Percentiles rank a stretch among this genome's conserved stretches.
phyloP scores from a whole-genome alignment of 2,888 invertebrate genomes.

The Netelia inedita region DNA sequence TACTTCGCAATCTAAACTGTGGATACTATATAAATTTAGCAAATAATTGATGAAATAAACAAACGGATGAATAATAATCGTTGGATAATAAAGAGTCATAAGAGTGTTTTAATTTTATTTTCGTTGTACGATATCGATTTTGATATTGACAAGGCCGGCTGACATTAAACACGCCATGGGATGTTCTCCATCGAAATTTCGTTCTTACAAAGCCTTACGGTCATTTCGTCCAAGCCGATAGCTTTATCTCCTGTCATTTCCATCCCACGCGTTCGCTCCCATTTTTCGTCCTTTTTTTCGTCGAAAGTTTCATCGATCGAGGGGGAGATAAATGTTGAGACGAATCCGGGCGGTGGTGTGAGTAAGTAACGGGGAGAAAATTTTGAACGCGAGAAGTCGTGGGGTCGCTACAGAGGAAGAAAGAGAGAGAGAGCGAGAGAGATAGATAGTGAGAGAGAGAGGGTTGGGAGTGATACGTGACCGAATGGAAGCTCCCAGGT shows the following conservation, averaged over 20 bases:
- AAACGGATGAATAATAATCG: neutral
- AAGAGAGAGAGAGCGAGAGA: conserved; percentile 41
- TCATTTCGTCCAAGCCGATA: neutral
- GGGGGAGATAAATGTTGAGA: conserved; percentile 32
- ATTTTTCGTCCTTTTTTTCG: neutral
- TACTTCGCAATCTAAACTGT: too few relatives aligned
- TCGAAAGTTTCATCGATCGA: conserved; percentile 54
- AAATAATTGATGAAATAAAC: neutral
- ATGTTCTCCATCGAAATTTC: neutral
- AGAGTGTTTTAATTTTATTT: neutral
- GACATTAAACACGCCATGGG: neutral
- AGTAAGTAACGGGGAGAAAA: conserved; percentile 39
- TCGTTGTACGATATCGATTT: neutral
- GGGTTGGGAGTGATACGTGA: neutral
- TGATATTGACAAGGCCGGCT: neutral
- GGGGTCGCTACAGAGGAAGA: conserved; percentile 5
- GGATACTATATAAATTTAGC: neutral
- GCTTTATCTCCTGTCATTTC: conserved; percentile 2
- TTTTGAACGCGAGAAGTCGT: conserved; percentile 24
- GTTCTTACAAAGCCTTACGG: neutral
- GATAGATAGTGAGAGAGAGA: conserved; percentile 3
- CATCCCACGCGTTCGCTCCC: neutral
- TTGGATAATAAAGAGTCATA: neutral
- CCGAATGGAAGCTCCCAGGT: conserved; percentile 5
- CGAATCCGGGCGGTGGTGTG: conserved; percentile 31